phyloP scores from a whole-genome alignment of 2,797 vertebrate genomes.

The Coccyzus lansbergi region DNA sequence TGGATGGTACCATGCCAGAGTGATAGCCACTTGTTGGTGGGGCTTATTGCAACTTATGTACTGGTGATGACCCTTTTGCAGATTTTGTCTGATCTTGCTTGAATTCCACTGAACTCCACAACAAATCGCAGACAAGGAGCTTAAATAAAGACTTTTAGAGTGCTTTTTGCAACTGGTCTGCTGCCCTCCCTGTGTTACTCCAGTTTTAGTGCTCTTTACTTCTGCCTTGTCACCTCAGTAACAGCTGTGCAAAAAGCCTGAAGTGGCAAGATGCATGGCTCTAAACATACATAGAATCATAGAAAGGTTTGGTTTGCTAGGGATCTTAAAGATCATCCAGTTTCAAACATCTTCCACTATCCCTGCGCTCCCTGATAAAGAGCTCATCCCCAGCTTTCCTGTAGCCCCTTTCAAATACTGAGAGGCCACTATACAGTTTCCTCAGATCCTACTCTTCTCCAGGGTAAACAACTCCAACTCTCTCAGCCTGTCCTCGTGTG shows the following conservation, averaged over 20 bases:
- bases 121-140: background rate
- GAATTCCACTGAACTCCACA: background rate
- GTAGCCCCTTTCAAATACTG: too few species aligned
- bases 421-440: too few species aligned
- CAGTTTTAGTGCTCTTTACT: background rate
- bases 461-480: too few species aligned
- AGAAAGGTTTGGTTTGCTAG: too few species aligned
- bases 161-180: background rate
- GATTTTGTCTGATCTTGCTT: background rate
- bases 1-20: background rate
- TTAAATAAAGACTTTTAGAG: background rate
- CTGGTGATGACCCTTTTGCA: background rate
- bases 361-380: too few species aligned
- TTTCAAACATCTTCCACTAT: too few species aligned
- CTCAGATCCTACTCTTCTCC: too few species aligned
- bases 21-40: background rate
- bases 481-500: too few species aligned
- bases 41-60: background rate
- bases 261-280: background rate
- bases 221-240: background rate
- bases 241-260: background rate
- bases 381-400: too few species aligned
- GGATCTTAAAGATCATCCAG: too few species aligned
- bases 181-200: background rate
- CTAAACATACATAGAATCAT: too few species aligned